These are phyloP conservation scores for Tetraodon nigroviridis DNA, from an alignment of 2,113 vertebrate genomes.

Conservation along the genomic window DNA sequence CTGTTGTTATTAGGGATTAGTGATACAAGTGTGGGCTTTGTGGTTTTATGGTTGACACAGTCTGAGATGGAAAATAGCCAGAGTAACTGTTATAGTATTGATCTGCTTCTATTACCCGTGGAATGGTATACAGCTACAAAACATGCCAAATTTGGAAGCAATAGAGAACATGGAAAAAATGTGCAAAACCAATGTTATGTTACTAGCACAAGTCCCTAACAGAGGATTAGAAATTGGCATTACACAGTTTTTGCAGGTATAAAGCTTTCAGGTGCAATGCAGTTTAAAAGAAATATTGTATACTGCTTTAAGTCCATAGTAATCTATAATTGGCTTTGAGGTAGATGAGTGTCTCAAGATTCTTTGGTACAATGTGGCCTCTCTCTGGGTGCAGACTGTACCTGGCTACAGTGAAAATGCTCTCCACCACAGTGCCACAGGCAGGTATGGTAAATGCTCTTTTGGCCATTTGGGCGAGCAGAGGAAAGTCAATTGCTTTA, in stretches of 20 bases:
- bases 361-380: constrained; percentile 69
- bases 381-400: constrained; percentile 55
- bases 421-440: constrained; percentile 68
- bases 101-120: constrained; percentile 28
- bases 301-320: constrained; percentile 66
- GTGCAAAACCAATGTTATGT: constrained; percentile 10
- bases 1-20: neutral
- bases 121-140: constrained; percentile 12
- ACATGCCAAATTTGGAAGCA: constrained; percentile 14
- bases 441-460: constrained; percentile 75
- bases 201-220: constrained; percentile 11
- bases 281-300: constrained; percentile 10
- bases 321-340: constrained; percentile 76
- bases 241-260: constrained; percentile 17
- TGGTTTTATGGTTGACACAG: constrained; percentile 13
- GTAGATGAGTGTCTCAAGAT: constrained; percentile 76
- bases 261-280: constrained; percentile 19
- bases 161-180: constrained; percentile 19
- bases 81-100: constrained; percentile 49
- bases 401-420: constrained; percentile 68
- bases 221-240: constrained; percentile 18
- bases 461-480: constrained; percentile 76
- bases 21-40: constrained; percentile 35
- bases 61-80: constrained; percentile 29
- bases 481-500: constrained; percentile 76